Evolutionary conservation across 2,888 invertebrate genomes (phyloP), one percentile per base, ranked within the genome.

Genomic region (Zeuzera pyrina): DNA sequence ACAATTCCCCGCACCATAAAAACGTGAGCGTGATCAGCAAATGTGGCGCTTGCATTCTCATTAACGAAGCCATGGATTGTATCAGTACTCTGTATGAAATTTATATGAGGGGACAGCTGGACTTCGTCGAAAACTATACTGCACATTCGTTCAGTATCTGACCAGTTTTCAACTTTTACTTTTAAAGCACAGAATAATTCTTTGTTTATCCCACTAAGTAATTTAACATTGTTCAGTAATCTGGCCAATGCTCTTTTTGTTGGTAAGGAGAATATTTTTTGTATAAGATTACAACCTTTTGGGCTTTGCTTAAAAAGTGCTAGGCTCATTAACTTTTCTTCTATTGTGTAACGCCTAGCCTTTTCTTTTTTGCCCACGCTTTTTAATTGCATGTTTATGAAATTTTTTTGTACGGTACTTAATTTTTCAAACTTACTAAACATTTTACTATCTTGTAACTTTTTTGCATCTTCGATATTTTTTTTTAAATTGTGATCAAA

Each of bases 1-100:
- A 43, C 34, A 29, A 23, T 23, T 2, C 45, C 39, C 27, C 34
- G 24, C 5, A 41, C 27, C 36, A 43, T 39, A 16, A 42, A 34
- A 11, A 40, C 34, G 16, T 31, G 24, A 15, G 32, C 35, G 28
- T 42, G 33, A 15, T 42, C 37, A 19, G 40, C 27, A 27, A 8
- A 7, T 27, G 13, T 12, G 27, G 14, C 12, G 3, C 10, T 21
- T 21, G 3, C n/a, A 10, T 21, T 21, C 10, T 21, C 10, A n/a
- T 21, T 8, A n/a, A 21, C 21, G 10, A 21, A 21, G 6, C 21
- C 21, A 21, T 21, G 10, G 8, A 21, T 21, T 3, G 8, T 8
- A 21, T 21, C 21, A n/a, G 8, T 10, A n/a, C n/a, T 10, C 8
- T 8, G 21, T 2, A 10, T n/a, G 10, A 21, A 21, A 10, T 21